Conservation (phyloP, 2,888 invertebrate species). For the Tetropium fuscum region DNA sequence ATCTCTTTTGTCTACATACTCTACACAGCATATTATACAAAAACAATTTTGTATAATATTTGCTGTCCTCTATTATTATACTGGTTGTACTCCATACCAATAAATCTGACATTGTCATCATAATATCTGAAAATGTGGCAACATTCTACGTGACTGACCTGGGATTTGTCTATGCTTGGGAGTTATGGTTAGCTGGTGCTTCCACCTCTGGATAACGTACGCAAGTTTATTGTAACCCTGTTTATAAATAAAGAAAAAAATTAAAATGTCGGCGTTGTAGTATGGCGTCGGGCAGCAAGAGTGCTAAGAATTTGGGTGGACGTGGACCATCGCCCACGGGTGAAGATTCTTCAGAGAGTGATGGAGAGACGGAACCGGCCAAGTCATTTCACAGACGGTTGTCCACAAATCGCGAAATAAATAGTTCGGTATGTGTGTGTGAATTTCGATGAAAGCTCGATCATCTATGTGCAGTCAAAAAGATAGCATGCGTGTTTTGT, state of each 20-base stretch:
- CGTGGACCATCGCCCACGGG: constrained; percentile 57
- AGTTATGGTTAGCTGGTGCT: too few relatives aligned
- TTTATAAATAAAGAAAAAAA: constrained; percentile 44
- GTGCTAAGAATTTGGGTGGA: constrained; percentile 61
- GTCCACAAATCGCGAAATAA: constrained; percentile 86
- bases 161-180: too few relatives aligned
- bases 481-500: constrained; percentile 52
- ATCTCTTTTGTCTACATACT: too few relatives aligned
- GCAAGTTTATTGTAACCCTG: constrained; percentile 29
- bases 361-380: constrained; percentile 84
- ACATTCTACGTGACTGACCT: background rate
- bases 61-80: too few relatives aligned
- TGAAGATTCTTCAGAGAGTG: constrained; percentile 83
- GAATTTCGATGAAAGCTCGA: constrained; percentile 32
- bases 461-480: constrained; percentile 38
- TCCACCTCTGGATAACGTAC: constrained; percentile 25
- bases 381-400: constrained; percentile 81
- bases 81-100: too few relatives aligned
- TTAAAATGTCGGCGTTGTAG: constrained; percentile 55
- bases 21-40: too few relatives aligned
- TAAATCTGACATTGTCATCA: too few relatives aligned
- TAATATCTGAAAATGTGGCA: background rate
- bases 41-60: too few relatives aligned
- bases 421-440: constrained; percentile 76
- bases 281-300: constrained; percentile 62